Conservation (phyloP, 2,113 vertebrate genomes). For the Trinectes maculatus region DNA sequence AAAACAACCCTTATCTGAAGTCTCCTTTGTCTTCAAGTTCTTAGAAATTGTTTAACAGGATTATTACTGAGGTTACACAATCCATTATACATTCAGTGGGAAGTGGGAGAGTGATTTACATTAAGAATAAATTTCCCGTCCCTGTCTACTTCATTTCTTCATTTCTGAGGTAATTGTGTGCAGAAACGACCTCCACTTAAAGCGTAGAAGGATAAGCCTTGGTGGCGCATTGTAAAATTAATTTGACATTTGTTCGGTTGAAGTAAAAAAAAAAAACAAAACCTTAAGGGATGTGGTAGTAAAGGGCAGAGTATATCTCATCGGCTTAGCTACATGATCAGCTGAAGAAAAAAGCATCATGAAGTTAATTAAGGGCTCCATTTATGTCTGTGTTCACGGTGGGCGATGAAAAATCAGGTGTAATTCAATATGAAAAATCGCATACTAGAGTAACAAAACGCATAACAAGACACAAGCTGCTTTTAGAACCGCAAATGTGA, state of each 20-base stretch:
- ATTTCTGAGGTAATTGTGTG: conserved; percentile 54
- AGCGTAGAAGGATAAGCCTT: conserved; percentile 36
- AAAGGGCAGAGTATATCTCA: neutral
- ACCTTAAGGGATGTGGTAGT: conserved; percentile 7
- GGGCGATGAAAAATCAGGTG: conserved; percentile 19
- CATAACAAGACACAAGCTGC: conserved; percentile 5
- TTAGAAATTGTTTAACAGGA: conserved; percentile 68
- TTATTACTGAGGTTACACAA: conserved; percentile 67
- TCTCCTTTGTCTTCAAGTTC: conserved; percentile 64
- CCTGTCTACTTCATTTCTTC: conserved; percentile 57
- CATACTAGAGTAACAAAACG: conserved; percentile 1
- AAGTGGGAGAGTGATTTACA: conserved; percentile 59
- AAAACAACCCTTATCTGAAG: conserved; percentile 68
- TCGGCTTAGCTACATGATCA: conserved; percentile 6
- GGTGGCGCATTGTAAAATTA: conserved; percentile 36
- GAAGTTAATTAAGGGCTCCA: neutral
- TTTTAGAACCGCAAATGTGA: conserved; percentile 24
- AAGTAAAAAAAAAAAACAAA: conserved; percentile 22
- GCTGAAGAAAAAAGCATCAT: conserved; percentile 5
- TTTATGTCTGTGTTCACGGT: conserved; percentile 16
- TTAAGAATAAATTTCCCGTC: conserved; percentile 49
- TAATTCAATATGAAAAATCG: conserved; percentile 31
- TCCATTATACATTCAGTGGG: conserved; percentile 57
- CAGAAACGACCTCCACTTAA: conserved; percentile 53
- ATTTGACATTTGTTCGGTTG: conserved; percentile 36